phyloP scores from a whole-genome alignment of 2,113 vertebrate species.

The Monopterus albus region DNA sequence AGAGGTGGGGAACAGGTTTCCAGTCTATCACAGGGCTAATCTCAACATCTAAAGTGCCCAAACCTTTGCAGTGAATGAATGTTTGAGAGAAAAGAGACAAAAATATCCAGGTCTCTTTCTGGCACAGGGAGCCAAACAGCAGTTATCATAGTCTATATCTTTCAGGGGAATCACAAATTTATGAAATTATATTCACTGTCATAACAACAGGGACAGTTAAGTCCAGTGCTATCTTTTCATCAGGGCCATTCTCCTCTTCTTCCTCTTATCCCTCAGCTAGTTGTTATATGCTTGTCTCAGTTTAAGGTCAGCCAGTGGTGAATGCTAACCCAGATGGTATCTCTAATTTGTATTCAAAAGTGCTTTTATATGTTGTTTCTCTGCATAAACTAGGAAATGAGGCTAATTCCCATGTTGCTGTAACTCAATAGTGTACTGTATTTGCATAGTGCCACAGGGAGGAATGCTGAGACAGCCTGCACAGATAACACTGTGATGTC shows the following conservation, averaged over 20 bases:
- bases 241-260: slow-evolving; percentile 46
- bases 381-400: neutral
- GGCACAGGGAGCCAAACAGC: neutral
- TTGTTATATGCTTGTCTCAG: slow-evolving; percentile 27
- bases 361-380: slow-evolving; percentile 29
- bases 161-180: slow-evolving; percentile 37
- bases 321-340: slow-evolving; percentile 15
- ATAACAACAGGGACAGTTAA: slow-evolving; percentile 40
- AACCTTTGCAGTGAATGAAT: neutral
- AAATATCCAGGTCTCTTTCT: neutral
- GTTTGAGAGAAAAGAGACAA: neutral
- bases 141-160: slow-evolving; percentile 4
- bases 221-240: slow-evolving; percentile 64
- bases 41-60: neutral
- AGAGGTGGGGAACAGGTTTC: no score
- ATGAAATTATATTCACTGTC: slow-evolving; percentile 46
- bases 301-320: slow-evolving; percentile 60
- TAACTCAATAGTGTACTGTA: slow-evolving; percentile 34
- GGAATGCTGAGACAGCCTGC: slow-evolving; percentile 43
- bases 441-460: slow-evolving; percentile 42
- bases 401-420: slow-evolving; percentile 28
- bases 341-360: slow-evolving; percentile 37
- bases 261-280: slow-evolving; percentile 29
- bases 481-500: slow-evolving; percentile 57
- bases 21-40: no score